A percentile compares a stretch with the other conserved stretches of the same genome.
Conservation (phyloP, 2,888 invertebrate genomes). For the Panzeria rudis region DNA sequence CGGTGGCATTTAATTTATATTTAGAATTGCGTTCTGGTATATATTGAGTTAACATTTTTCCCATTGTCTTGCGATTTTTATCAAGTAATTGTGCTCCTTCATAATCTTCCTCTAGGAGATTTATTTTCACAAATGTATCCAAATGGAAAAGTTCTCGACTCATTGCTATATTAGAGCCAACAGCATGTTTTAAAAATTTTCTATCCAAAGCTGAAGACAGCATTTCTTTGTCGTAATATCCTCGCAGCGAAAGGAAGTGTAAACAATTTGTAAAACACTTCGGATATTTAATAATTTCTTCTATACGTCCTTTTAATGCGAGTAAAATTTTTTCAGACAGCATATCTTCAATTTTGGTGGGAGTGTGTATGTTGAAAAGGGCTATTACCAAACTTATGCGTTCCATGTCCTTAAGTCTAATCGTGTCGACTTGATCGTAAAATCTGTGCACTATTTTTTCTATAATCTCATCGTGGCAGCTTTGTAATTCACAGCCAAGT, state of each 20-base stretch:
- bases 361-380: conserved; percentile 86
- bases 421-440: conserved; percentile 83
- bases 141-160: conserved; percentile 87
- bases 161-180: conserved; percentile 84
- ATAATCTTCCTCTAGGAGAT: conserved; percentile 81
- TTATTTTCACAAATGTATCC: conserved; percentile 85
- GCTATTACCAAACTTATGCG: conserved; percentile 87
- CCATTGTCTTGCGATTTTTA: conserved; percentile 84
- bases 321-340: conserved; percentile 83
- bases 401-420: conserved; percentile 90
- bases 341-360: conserved; percentile 84
- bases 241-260: conserved; percentile 86
- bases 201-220: conserved; percentile 85
- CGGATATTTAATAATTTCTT: conserved; percentile 86
- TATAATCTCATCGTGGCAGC: conserved; percentile 84
- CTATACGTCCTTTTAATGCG: conserved; percentile 85
- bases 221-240: conserved; percentile 86
- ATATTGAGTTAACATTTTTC: conserved; percentile 86
- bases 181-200: conserved; percentile 86
- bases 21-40: conserved; percentile 85
- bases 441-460: conserved; percentile 85
- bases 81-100: conserved; percentile 85
- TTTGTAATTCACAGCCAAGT: conserved; percentile 85
- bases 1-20: conserved; percentile 85
- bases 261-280: conserved; percentile 86